Evolutionary conservation across 2,888 invertebrate genomes (phyloP), one percentile per base, ranked within the genome.

Genomic region (Anoplius nigerrimus): DNA sequence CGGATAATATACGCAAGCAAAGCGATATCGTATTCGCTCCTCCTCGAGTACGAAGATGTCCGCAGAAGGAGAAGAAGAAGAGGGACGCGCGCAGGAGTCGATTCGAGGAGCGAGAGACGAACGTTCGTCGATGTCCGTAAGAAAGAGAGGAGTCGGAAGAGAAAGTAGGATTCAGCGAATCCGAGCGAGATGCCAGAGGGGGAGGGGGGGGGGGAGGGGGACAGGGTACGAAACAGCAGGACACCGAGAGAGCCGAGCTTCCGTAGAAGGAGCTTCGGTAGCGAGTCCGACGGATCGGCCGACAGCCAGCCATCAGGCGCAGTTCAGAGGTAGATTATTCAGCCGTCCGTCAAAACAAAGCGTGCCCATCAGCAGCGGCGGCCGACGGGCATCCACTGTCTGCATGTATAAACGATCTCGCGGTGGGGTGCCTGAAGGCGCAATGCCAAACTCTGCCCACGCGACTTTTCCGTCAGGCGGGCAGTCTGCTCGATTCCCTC

Each of bases 271-370:
- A 80, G 80, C 74, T 76, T 74, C 67, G 69, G 66, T 63, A 69
- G 71, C 75, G 62, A 65, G 71, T 27, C 60, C 57, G 75, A 68
- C 72, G 71, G 69, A 78, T 75, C 69, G 69, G 52, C 64, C 72
- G 79, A 80, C 75, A 66, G 78, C 77, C 79, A 78, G 76, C 72
- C 76, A 75, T 78, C 78, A 71, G 76, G 65, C 72, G 72, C 74
- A 71, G 81, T 79, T 80, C 80, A 74, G 75, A 75, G 74, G 72
- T 76, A 78, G 82, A 84, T 85, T 84, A 85, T 85, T 85, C 83
- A 83, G 83, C 80, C 81, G 85, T 84, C 84, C 81, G 85, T 85
- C 84, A 83, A 85, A 84, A 84, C 79, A 82, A 83, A 82, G 81
- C 79, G 78, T 77, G 79, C 76, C 80, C 81, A 81, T 82, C 83